Conservation (phyloP, 2,888 invertebrate species). For the Cephus nigrinus region DNA sequence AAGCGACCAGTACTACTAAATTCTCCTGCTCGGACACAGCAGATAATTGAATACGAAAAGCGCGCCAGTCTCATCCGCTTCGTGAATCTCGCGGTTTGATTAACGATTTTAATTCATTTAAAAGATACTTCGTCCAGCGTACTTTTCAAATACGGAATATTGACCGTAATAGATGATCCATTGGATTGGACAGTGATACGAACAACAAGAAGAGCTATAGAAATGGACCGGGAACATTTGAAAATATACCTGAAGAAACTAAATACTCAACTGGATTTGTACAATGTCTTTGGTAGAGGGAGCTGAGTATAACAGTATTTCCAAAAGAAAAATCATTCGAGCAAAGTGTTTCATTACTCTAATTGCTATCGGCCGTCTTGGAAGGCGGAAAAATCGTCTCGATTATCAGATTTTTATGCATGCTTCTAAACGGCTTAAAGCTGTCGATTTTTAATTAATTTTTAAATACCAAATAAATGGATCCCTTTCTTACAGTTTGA, state of each 20-base stretch:
- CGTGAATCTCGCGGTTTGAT: neutral
- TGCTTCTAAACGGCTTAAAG: no score
- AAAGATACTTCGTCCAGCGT: neutral
- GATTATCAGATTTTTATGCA: no score
- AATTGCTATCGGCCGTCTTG: no score
- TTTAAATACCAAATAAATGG: neutral
- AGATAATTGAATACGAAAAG: neutral
- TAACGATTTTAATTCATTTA: neutral
- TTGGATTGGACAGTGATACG: no score
- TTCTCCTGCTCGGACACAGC: neutral
- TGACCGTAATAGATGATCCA: no score
- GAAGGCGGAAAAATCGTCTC: no score
- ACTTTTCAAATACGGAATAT: neutral
- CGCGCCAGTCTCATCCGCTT: neutral
- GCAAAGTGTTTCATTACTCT: no score
- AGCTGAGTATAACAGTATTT: no score
- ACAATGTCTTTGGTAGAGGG: no score
- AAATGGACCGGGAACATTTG: neutral
- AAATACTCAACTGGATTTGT: neutral
- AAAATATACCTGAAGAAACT: neutral
- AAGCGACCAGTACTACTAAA: neutral
- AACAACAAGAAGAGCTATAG: neutral
- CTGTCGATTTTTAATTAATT: neutral
- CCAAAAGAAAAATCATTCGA: no score
- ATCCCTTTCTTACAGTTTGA: neutral